Percentiles rank a stretch among this genome's conserved stretches.
phyloP scores from a whole-genome alignment of 2,888 invertebrate species.

The Sclerodermus sp. region DNA sequence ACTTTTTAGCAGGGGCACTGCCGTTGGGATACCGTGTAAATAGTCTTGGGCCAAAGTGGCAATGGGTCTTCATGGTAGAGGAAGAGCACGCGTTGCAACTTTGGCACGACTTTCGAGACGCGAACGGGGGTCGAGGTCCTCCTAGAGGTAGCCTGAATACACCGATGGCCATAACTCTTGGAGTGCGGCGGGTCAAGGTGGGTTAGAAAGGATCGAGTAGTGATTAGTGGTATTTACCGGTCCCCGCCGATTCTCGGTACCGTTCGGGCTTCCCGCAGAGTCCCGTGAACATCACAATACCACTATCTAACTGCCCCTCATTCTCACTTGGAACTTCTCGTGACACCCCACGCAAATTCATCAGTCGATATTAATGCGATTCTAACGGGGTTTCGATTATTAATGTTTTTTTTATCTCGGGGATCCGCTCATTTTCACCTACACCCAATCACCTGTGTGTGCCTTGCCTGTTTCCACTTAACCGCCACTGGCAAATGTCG shows the following conservation, averaged over 20 bases:
- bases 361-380: slow-evolving; percentile 40
- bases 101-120: slow-evolving; percentile 13
- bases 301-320: slow-evolving; percentile 34
- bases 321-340: slow-evolving; percentile 28
- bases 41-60: too few species aligned
- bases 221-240: slow-evolving; percentile 45
- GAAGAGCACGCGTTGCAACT: slow-evolving; percentile 4
- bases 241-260: slow-evolving; percentile 37
- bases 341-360: slow-evolving; percentile 31
- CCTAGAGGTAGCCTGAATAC: slow-evolving; percentile 23
- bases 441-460: too few species aligned
- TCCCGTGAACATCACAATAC: slow-evolving; percentile 31
- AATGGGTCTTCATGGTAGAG: too few species aligned
- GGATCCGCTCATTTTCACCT: too few species aligned
- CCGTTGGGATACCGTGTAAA: too few species aligned
- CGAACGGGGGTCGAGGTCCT: background rate
- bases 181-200: slow-evolving; percentile 37
- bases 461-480: too few species aligned
- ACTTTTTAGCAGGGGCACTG: too few species aligned
- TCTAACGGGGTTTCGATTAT: slow-evolving; percentile 30
- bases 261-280: slow-evolving; percentile 36
- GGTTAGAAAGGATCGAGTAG: slow-evolving; percentile 45
- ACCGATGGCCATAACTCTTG: slow-evolving; percentile 42
- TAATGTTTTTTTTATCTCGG: background rate
- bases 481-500: too few species aligned